Evolutionary conservation across 2,888 invertebrate genomes (phyloP).

Genomic region (Drosophila hamatofila): DNA sequence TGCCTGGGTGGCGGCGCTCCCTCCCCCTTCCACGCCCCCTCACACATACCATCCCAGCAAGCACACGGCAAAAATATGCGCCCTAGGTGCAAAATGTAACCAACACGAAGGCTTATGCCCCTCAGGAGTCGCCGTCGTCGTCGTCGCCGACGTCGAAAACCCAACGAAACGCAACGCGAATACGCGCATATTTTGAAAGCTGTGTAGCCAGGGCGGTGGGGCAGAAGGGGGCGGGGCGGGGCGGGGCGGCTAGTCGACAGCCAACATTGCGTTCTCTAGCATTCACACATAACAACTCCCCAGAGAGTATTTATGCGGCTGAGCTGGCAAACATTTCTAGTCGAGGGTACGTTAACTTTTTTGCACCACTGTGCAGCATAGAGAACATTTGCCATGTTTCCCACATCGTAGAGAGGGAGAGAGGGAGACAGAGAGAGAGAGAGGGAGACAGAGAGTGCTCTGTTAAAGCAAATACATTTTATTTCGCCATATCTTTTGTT

Average conservation of each 20-base stretch:
- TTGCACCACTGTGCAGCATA: conserved; percentile 53
- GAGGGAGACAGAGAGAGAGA: neutral
- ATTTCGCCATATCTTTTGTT: conserved; percentile 72
- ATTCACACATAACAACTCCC: conserved; percentile 77
- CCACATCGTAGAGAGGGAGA: conserved; percentile 12
- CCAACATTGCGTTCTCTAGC: conserved; percentile 55
- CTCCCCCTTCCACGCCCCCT: neutral
- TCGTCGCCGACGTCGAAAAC: conserved; percentile 30
- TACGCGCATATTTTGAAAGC: conserved; percentile 66
- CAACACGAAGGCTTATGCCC: conserved; percentile 43
- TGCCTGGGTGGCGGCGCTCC: conserved; percentile 67
- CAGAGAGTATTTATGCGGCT: conserved; percentile 78
- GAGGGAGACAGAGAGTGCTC: neutral
- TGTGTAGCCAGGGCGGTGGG: neutral
- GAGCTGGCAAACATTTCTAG: conserved; percentile 61
- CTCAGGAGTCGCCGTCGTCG: conserved; percentile 42
- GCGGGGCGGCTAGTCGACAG: neutral
- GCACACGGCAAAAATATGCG: conserved; percentile 32
- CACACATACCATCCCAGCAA: conserved; percentile 4
- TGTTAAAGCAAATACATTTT: conserved; percentile 58
- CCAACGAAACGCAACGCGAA: conserved; percentile 57
- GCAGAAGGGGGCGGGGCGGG: neutral
- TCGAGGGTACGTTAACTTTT: conserved; percentile 57
- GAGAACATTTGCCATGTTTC: conserved; percentile 47
- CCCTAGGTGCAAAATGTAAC: conserved; percentile 62